Base-by-base conservation (phyloP, 2,113 vertebrate species). In the Psittacula cyanocephala region DNA sequence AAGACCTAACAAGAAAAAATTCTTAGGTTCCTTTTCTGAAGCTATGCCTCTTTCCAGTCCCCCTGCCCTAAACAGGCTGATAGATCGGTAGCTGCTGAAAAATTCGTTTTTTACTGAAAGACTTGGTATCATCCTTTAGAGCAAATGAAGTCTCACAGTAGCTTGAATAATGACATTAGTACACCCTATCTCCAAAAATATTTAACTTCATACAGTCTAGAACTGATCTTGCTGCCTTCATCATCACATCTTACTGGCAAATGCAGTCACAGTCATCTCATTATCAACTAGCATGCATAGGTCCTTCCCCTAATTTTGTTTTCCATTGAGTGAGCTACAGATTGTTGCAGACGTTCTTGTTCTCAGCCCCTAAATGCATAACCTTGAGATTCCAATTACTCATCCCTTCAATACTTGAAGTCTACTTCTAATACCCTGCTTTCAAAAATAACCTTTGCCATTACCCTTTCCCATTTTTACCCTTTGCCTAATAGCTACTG, bases 41-140 rank as follows among this genome's bases (percentile, higher is more conserved):
- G 44, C 11, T 41, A 17, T 0, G 0, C 9, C 1, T 1, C 5
- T 81, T 92, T 86, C 49, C 23, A 37, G 3, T 17, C 2, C 6
- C 5, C 14, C 7, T 49, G 17, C 11, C 60, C 59, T 80, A 41
- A 84, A 69, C 14, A 78, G 14, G 7, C 25, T n/a, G 2, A 28
- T 15, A 83, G 19, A 72, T 43, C 57, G 33, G 5, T 5, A 81
- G 8, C 6, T 71, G 33, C 17, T 60, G 19, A 10, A 75, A 52
- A 68, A 47, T 18, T 43, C 3, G 0, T 28, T 60, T 93, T 76
- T 88, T 72, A 39, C 17, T 35, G 10, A 60, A 82, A 69, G 35
- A 22, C 24, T 63, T 68, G 18, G 13, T 63, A 31, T 22, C 17
- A 4, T 41, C 5, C 29, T 55, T 72, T 14, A 72, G 11, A 76